Conservation (phyloP, 2,797 vertebrate genomes). For the Alcedo atthis region DNA sequence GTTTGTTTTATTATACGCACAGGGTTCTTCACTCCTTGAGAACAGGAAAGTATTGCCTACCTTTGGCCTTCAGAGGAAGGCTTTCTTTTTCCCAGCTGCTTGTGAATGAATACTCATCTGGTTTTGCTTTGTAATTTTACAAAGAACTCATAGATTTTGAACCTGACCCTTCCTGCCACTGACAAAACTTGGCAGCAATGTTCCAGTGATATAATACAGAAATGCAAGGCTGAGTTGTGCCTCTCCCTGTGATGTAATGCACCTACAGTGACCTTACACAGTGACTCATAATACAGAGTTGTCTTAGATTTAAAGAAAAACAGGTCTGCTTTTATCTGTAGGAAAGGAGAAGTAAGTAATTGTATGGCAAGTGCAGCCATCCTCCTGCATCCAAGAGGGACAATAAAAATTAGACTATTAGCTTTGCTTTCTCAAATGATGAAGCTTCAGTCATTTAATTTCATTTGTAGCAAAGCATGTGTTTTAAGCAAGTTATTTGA, state of each 20-base stretch:
- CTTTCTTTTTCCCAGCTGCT: slow-evolving; percentile 45
- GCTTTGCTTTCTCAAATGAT: not conserved
- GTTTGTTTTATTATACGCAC: not conserved
- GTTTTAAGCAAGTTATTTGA: not conserved
- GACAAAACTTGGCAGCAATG: slow-evolving; percentile 57
- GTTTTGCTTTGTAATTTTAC: slow-evolving; percentile 57
- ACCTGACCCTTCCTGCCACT: slow-evolving; percentile 49
- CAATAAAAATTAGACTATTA: not conserved
- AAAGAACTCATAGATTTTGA: slow-evolving; percentile 55
- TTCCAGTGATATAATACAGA: slow-evolving; percentile 52
- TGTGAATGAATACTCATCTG: slow-evolving; percentile 35
- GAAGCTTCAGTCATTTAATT: not conserved
- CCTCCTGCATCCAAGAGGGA: not conserved
- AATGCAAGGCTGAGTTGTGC: slow-evolving; percentile 8
- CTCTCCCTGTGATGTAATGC: slow-evolving; percentile 58
- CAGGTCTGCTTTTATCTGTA: slow-evolving; percentile 26
- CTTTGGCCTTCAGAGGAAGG: slow-evolving; percentile 9
- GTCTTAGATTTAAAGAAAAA: slow-evolving; percentile 32
- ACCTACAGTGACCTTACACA: slow-evolving; percentile 22
- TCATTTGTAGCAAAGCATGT: not conserved
- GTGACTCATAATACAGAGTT: slow-evolving; percentile 55
- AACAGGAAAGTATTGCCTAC: not conserved
- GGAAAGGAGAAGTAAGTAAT: slow-evolving; percentile 21
- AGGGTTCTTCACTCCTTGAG: not conserved
- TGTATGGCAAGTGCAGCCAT: not conserved